Conservation (phyloP, 53 echinoderm and acorn worm species). For the Antedon mediterranea region DNA sequence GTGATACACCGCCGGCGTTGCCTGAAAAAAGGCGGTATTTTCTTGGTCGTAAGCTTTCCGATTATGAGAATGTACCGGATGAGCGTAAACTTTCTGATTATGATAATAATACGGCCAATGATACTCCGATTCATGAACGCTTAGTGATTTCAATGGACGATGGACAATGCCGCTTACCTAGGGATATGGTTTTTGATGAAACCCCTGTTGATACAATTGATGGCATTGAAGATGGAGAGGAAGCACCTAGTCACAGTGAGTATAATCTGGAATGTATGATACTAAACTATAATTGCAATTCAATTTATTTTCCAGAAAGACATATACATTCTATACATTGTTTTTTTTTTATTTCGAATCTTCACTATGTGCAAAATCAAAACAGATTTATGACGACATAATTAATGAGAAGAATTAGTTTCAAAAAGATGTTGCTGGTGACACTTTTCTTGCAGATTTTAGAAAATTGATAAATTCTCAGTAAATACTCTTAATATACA, state of each 20-base stretch:
- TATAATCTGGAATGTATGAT: neutral
- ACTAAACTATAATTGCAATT: too few relatives aligned
- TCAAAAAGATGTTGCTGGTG: too few relatives aligned
- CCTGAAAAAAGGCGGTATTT: conserved; percentile 37
- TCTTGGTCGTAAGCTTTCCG: conserved; percentile 43
- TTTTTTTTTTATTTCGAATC: too few relatives aligned
- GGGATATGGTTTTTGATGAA: neutral
- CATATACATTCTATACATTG: too few relatives aligned
- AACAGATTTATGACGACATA: too few relatives aligned
- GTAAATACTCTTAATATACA: too few relatives aligned
- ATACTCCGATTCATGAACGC: conserved; percentile 1
- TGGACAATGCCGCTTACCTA: neutral
- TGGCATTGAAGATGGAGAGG: neutral
- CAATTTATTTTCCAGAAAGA: too few relatives aligned
- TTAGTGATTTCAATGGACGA: neutral
- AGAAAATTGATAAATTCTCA: too few relatives aligned
- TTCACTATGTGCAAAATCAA: too few relatives aligned
- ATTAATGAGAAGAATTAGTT: too few relatives aligned
- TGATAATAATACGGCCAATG: conserved; percentile 52
- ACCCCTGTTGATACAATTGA: neutral
- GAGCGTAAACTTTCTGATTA: conserved; percentile 65
- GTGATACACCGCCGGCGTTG: conserved; percentile 39
- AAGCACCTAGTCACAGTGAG: neutral
- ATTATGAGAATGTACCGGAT: conserved; percentile 30
- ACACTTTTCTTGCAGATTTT: too few relatives aligned